Base-by-base conservation (phyloP, 2,888 invertebrate species). In the Meghimatium bilineatum region DNA sequence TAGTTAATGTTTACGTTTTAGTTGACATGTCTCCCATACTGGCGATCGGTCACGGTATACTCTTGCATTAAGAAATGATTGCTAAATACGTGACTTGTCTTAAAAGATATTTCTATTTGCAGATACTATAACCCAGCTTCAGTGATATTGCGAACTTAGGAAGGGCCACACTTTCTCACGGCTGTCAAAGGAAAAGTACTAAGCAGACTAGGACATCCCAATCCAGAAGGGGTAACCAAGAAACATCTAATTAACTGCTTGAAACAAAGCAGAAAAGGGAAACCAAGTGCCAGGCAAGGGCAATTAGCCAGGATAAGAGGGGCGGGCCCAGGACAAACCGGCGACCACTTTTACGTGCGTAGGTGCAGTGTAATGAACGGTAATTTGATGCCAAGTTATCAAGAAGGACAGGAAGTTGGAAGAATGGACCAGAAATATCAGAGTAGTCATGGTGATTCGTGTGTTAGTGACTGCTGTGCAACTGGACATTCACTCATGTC, bases 261-360 rank as follows among this genome's bases (percentile, higher is more conserved):
- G 5, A 56, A 76, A 76, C 36, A 77, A 36, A 44, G 60, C 36
- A 77, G 60, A 34, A n/a, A 60, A 20, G 2, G 23, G 56, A 34
- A 76, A 38, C 44, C n/a, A 60, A 77, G 77, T 66, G 44, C 66
- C 77, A 69, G 26, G 52, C 69, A 1, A 49, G 52, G 69, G 79
- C 79, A 80, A 80, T 80, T 80, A 80, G 69, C 6, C 23, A 49
- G 26, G 79, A 80, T 80, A 80, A 80, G 79, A 69, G 36, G 69
- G 79, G 79, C 79, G 79, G 44, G n/a, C 32, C 32, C 52, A 6
- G 36, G n/a, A 52, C 79, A 49, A n/a, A 20, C 32, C 1, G 52
- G 26, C 29, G 69, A 44, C 79, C 69, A 69, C 67, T 17, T 49
- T 67, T 14, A 38, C 77, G 17, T 20, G 56, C 56, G 56, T 56